phyloP scores from a whole-genome alignment of 1,140 invertebrate genomes.

The Ceratina japonica region DNA sequence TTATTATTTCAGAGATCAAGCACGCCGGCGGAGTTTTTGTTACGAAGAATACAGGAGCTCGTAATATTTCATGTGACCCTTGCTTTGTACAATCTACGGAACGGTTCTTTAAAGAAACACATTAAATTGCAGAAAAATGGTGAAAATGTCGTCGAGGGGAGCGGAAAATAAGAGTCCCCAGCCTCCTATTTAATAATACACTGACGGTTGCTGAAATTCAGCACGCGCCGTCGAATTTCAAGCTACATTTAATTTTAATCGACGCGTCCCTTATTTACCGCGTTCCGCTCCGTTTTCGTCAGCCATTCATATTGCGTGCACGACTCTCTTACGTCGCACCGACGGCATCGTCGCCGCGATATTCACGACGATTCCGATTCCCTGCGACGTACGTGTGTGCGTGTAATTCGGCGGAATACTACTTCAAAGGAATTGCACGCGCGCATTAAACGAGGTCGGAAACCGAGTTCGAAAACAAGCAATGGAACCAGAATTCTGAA shows the following conservation, averaged over 20 bases:
- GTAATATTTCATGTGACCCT: background rate
- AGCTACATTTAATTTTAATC: constrained; percentile 31
- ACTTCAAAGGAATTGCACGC: background rate
- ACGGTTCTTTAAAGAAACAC: background rate
- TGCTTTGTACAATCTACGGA: background rate
- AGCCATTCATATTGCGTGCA: background rate
- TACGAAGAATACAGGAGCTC: background rate
- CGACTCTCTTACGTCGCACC: background rate
- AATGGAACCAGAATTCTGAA: constrained; percentile 23
- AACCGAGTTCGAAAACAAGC: constrained; percentile 39
- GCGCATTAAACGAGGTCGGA: constrained; percentile 24
- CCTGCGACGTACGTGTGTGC: background rate
- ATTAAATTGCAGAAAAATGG: constrained; percentile 3
- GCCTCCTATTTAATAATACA: constrained; percentile 12
- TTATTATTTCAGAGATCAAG: constrained; percentile 12
- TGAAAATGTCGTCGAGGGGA: no score
- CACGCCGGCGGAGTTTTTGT: background rate
- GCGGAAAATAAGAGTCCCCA: no score
- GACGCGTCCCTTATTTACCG: background rate
- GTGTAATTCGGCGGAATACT: background rate
- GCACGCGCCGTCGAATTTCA: background rate
- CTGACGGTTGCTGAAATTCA: background rate
- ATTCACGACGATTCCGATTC: background rate
- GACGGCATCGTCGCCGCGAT: background rate
- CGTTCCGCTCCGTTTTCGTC: background rate